These are phyloP conservation scores for Saccostrea echinata DNA, from an alignment of 1,140 invertebrate genomes.

Conservation along the genomic window DNA sequence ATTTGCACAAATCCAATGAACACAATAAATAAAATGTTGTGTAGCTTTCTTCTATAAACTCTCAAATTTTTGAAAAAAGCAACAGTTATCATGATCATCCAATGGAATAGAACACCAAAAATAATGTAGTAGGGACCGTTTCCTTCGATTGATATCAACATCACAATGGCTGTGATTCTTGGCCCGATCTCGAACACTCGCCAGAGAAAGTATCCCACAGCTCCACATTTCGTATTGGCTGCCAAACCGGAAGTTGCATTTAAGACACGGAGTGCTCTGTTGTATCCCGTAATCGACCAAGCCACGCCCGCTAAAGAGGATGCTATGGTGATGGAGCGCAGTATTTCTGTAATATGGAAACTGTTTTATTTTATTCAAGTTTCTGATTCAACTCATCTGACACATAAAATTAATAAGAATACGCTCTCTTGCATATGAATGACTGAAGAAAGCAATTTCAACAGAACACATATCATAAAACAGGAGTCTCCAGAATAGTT, in stretches of 20 bases:
- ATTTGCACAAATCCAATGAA: conserved; percentile 8
- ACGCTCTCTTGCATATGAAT: no score
- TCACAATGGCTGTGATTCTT: conserved; percentile 18
- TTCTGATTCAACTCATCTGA: no score
- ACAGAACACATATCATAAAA: no score
- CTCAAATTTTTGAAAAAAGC: conserved; percentile 84
- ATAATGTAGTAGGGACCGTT: conserved; percentile 69
- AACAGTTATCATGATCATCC: conserved; percentile 4
- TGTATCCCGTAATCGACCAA: conserved; percentile 21
- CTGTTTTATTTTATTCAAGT: no score
- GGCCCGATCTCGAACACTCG: conserved; percentile 33
- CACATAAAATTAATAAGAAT: no score
- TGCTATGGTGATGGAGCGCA: not conserved
- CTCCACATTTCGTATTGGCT: not conserved
- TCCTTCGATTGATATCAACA: conserved; percentile 49
- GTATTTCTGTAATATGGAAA: not conserved
- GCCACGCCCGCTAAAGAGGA: not conserved
- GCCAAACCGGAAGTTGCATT: not conserved
- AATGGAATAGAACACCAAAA: not conserved
- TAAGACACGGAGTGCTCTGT: not conserved
- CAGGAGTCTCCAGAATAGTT: no score
- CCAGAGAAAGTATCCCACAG: conserved; percentile 6
- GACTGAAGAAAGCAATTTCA: no score
- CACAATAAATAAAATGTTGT: conserved; percentile 73
- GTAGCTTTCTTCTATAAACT: conserved; percentile 68